A percentile compares a stretch with the other conserved stretches of the same genome.
phyloP scores from a whole-genome alignment of 2,113 vertebrate species.

The Paracanthobrama guichenoti region DNA sequence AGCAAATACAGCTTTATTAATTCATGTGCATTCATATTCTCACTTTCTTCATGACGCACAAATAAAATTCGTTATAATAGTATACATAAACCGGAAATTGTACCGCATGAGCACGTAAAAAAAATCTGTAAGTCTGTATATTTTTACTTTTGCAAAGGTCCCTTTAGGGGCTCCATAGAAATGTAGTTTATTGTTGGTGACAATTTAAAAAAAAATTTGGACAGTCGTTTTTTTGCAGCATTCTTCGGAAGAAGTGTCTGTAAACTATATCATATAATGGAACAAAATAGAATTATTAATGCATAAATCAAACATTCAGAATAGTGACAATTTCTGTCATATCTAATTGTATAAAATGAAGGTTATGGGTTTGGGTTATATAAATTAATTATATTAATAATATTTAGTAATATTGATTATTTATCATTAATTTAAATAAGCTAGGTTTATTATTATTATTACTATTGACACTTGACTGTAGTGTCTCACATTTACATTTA shows the following conservation, averaged over 20 bases:
- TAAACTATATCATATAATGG: background rate
- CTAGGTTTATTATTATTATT: background rate
- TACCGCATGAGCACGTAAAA: too few species aligned
- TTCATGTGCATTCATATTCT: too few species aligned
- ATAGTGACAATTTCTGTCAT: background rate
- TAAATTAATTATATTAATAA: background rate
- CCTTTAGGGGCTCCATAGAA: too few species aligned
- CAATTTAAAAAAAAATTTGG: too few species aligned
- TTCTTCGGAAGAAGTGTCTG: background rate
- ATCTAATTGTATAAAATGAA: background rate
- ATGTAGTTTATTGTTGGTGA: background rate
- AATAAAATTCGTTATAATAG: too few species aligned
- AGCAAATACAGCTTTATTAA: too few species aligned
- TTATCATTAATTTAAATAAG: background rate
- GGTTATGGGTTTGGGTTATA: background rate
- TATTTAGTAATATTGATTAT: background rate
- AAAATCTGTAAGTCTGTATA: too few species aligned
- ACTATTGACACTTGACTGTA: background rate
- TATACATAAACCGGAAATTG: too few species aligned
- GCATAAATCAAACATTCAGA: background rate
- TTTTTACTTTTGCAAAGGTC: too few species aligned
- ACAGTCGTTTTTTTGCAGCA: background rate
- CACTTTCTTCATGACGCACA: too few species aligned
- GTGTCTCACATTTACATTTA: background rate
- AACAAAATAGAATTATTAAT: background rate